Percentiles rank a stretch among this genome's conserved stretches.
These are phyloP conservation scores for Mastacembelus armatus DNA, from an alignment of 2,797 vertebrate genomes.

Conservation along the genomic window DNA sequence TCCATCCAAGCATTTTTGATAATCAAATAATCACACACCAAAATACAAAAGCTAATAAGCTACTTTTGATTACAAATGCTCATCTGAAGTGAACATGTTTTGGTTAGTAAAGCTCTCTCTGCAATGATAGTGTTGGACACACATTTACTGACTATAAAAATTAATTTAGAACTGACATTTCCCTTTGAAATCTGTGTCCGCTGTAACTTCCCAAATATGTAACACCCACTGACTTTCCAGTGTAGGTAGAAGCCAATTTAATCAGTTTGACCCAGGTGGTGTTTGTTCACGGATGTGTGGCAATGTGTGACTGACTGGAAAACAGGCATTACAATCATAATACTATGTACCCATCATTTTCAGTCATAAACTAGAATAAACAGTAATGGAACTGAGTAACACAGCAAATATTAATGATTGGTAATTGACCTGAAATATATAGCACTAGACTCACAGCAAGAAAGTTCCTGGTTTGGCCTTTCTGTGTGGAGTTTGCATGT, in stretches of 20 bases:
- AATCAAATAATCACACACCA: not conserved
- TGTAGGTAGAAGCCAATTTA: slow-evolving; percentile 1
- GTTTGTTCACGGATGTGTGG: too few species aligned
- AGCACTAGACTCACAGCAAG: too few species aligned
- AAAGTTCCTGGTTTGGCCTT: too few species aligned
- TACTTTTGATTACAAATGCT: too few species aligned
- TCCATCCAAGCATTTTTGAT: not conserved
- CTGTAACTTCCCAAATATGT: not conserved
- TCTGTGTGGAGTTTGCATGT: too few species aligned
- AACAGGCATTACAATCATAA: too few species aligned
- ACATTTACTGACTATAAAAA: not conserved
- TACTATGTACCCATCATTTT: too few species aligned
- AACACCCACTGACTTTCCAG: not conserved
- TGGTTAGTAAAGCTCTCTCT: not conserved
- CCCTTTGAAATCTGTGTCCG: not conserved
- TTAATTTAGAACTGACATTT: not conserved
- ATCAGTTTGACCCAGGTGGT: slow-evolving; percentile 21
- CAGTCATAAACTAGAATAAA: too few species aligned
- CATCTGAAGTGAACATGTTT: not conserved
- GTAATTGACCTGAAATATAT: too few species aligned
- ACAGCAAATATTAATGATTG: too few species aligned
- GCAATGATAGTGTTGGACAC: not conserved
- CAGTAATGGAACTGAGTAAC: too few species aligned
- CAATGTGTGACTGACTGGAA: too few species aligned
- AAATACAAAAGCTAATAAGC: slow-evolving; percentile 2